These are phyloP conservation scores for Mesorhabditis sp. DNA, from an alignment of 2,888 invertebrate genomes.

Conservation along the genomic window DNA sequence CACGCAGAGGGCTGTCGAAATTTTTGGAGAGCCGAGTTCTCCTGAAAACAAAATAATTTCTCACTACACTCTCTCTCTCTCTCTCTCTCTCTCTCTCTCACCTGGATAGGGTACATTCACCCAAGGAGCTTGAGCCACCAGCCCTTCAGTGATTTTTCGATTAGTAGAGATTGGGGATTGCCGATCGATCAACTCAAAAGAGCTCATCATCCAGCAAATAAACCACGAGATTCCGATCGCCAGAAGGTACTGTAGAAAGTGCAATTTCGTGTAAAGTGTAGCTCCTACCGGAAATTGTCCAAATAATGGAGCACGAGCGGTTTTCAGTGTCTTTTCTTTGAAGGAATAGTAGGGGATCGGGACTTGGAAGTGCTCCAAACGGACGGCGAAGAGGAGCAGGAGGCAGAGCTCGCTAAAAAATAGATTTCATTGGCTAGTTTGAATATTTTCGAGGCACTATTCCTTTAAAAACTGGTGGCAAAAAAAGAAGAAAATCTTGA, in stretches of 20 bases:
- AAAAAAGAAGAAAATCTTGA: too few species aligned
- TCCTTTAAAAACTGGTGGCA: too few species aligned
- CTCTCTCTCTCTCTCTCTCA: conserved; percentile 9
- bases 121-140: conserved; percentile 28
- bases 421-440: neutral
- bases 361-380: conserved; percentile 37
- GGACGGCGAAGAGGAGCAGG: conserved; percentile 43
- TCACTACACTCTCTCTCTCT: neutral
- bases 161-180: neutral
- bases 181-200: neutral
- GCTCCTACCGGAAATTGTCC: conserved; percentile 47
- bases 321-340: conserved; percentile 19
- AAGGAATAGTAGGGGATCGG: conserved; percentile 36
- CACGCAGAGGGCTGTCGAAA: conserved; percentile 39
- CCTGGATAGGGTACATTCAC: conserved; percentile 49
- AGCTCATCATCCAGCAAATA: conserved; percentile 40
- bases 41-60: conserved; percentile 18
- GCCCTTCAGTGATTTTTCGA: neutral
- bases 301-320: conserved; percentile 32
- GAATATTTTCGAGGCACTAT: neutral
- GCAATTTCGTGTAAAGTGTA: neutral
- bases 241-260: conserved; percentile 37
- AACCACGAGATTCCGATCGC: conserved; percentile 41
- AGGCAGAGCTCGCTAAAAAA: conserved; percentile 39
- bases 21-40: conserved; percentile 39